Conservation (phyloP, 1,140 invertebrate genomes). For the Hylyphantes graminicola region DNA sequence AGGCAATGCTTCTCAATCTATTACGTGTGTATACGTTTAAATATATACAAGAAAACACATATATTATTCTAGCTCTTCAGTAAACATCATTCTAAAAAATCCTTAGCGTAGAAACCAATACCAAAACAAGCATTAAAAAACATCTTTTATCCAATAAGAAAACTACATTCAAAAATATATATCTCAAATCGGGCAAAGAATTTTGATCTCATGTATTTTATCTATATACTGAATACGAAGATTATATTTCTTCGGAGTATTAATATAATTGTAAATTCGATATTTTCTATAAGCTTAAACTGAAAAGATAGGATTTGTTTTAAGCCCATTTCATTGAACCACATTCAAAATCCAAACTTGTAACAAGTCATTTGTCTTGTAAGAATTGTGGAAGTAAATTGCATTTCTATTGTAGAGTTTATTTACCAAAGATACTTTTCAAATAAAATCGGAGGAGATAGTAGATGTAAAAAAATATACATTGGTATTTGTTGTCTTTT, state of each 20-base stretch:
- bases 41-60: not conserved
- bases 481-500: too few relatives aligned
- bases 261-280: slow-evolving; percentile 34
- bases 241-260: slow-evolving; percentile 22
- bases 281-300: slow-evolving; percentile 5
- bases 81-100: slow-evolving; percentile 18
- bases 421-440: too few relatives aligned
- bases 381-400: too few relatives aligned
- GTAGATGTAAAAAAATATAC: too few relatives aligned
- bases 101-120: slow-evolving; percentile 4
- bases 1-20: too few relatives aligned
- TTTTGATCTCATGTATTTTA: slow-evolving; percentile 2
- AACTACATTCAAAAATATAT: slow-evolving; percentile 20
- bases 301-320: not conserved
- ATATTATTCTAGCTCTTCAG: slow-evolving; percentile 10
- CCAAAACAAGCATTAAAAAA: not conserved
- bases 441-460: too few relatives aligned
- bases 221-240: slow-evolving; percentile 1
- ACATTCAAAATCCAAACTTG: not conserved
- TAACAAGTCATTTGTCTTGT: too few relatives aligned
- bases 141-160: slow-evolving; percentile 24
- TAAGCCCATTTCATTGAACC: slow-evolving; percentile 20
- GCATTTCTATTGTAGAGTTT: too few relatives aligned
- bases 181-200: not conserved
- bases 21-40: too few relatives aligned